phyloP scores from a whole-genome alignment of 1,140 invertebrate species.

The Drosophila kikkawai region DNA sequence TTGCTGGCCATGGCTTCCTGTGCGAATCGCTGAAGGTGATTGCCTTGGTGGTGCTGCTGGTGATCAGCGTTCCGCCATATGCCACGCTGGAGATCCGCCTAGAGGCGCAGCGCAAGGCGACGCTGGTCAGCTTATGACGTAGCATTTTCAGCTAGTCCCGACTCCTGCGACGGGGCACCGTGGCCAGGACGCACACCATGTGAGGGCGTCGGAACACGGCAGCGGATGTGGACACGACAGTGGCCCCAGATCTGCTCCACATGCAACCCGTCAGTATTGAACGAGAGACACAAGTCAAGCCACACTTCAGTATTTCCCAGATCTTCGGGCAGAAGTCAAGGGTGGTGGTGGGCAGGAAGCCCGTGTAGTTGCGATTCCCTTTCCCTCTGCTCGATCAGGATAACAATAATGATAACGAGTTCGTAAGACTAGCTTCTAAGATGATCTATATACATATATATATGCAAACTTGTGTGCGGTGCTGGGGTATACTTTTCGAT shows the following conservation, averaged over 20 bases:
- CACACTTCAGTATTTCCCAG: conserved; percentile 32
- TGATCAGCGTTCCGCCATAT: conserved; percentile 85
- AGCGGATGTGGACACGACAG: conserved; percentile 4
- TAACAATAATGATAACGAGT: not conserved
- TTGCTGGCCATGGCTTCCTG: conserved; percentile 80
- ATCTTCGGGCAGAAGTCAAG: conserved; percentile 1
- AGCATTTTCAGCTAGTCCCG: conserved; percentile 84
- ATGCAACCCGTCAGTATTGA: conserved; percentile 41
- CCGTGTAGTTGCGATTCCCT: not conserved
- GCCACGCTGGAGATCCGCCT: conserved; percentile 84
- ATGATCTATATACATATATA: not conserved
- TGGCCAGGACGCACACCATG: conserved; percentile 80
- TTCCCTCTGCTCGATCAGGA: not conserved
- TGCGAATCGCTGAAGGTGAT: conserved; percentile 84
- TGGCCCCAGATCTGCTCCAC: conserved; percentile 21
- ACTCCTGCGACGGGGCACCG: conserved; percentile 59
- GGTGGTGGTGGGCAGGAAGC: not conserved
- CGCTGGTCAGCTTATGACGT: conserved; percentile 83
- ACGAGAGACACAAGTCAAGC: conserved; percentile 35
- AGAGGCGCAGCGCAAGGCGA: conserved; percentile 82
- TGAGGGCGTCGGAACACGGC: conserved; percentile 36
- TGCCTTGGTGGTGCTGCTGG: conserved; percentile 81
- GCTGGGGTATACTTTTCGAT: not conserved
- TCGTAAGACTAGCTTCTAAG: conserved; percentile 25
- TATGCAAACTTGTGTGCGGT: conserved; percentile 5